Percentiles rank a stretch among this genome's conserved stretches.
Evolutionary conservation across 2,797 vertebrate genomes (phyloP).

Genomic region (Aselliscus stoliczkanus): DNA sequence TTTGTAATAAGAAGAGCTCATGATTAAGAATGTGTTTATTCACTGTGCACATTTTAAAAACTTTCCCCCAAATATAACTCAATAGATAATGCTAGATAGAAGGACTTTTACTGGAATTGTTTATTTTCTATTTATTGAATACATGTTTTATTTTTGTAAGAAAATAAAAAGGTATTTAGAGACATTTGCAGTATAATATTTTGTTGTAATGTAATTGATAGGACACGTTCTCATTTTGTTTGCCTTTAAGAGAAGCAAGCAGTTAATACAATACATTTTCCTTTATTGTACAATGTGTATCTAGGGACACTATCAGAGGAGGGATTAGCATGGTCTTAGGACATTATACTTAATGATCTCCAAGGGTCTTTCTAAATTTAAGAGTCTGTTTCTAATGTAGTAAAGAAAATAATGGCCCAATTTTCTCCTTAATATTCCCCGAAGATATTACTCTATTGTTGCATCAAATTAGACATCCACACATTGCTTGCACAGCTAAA

Average conservation of each 20-base stretch:
- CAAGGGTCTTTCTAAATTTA: constrained; percentile 21
- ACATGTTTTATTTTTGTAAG: neutral
- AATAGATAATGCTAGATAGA: neutral
- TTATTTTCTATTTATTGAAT: constrained; percentile 23
- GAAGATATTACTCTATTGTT: neutral
- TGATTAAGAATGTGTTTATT: neutral
- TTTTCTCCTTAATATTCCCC: constrained; percentile 23
- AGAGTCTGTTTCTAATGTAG: constrained; percentile 11
- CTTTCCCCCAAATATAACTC: neutral
- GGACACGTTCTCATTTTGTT: neutral
- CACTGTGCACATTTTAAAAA: neutral
- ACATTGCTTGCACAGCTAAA: neutral
- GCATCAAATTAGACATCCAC: neutral
- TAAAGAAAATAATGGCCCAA: constrained; percentile 14
- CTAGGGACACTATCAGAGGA: neutral
- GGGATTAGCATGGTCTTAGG: neutral
- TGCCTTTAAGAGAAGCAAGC: neutral
- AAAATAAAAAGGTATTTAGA: neutral
- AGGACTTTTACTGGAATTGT: neutral
- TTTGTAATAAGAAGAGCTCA: neutral
- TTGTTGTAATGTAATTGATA: neutral
- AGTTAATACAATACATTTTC: neutral
- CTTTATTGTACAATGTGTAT: neutral
- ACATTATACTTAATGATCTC: neutral
- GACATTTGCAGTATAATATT: neutral